Evolutionary conservation across 2,888 invertebrate species (phyloP), one percentile per base, ranked within the genome.

Genomic region (Drosophila sordidula): DNA sequence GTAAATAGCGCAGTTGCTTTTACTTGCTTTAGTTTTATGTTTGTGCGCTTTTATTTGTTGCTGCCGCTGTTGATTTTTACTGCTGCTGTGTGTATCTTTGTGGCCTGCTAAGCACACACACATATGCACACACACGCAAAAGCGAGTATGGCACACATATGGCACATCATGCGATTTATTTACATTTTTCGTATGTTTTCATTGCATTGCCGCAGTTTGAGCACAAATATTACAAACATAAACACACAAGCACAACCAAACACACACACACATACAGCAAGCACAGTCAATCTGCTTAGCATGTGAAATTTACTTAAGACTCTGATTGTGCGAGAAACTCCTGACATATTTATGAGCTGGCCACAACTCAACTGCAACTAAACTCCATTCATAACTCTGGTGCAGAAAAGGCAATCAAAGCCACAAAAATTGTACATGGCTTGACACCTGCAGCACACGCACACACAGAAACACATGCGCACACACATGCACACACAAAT

Each of bases 191-290:
- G 75, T 81, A 70, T 80, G 65, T 81, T 80, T 75, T 80, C 87
- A 86, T 82, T 88, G 87, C 86, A 86, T 72, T 84, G 89, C 87
- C 87, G 84, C 89, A 84, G 78, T 86, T 75, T 75, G 81, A 74
- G 63, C 45, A 65, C 69, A 88, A 85, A 82, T 83, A 83, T 74
- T 50, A 66, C 44, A 78, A 59, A 50, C 56, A 78, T 68, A 63
- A 78, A 73, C 54, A 67, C 36, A 44, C 50, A 16, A 14, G 6
- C 47, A 25, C 44, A 8, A 34, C n/a, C 51, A 57, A n/a, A 18
- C 49, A 16, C 34, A 42, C n/a, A 32, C 8, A 34, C 12, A 46
- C 42, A 9, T 6, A 32, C 16, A 29, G 22, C 22, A 22, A 0
- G 3, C 49, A 42, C 36, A 49, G 8, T 14, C 62, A 79, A 79